These are phyloP conservation scores for Sesia apiformis DNA, from an alignment of 2,888 invertebrate species.

Conservation along the genomic window DNA sequence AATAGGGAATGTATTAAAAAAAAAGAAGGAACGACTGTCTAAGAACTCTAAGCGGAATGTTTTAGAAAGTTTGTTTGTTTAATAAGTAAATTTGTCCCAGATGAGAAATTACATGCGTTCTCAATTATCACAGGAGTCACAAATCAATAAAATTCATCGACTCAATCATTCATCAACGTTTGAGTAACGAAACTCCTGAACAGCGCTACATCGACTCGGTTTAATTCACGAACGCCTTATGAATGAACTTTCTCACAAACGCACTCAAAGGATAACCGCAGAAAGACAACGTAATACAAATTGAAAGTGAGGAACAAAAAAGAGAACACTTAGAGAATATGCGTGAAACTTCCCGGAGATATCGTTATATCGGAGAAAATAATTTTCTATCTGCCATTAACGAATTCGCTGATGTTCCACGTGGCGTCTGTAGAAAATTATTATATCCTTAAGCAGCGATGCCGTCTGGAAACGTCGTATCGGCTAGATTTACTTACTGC, in stretches of 20 bases:
- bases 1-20: no score
- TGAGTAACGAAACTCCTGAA: neutral
- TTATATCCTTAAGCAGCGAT: no score
- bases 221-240: neutral
- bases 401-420: no score
- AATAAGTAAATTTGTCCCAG: no score
- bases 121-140: no score
- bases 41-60: no score
- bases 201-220: neutral
- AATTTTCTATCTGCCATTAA: neutral
- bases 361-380: neutral
- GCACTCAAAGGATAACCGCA: neutral
- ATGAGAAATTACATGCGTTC: no score
- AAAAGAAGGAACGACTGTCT: no score
- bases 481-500: no score
- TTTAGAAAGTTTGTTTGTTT: no score
- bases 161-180: neutral
- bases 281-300: neutral
- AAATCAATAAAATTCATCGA: neutral
- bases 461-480: no score
- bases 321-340: neutral
- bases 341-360: neutral
- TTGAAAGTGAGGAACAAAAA: neutral
- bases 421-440: no score
- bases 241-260: neutral